Evolutionary conservation across 2,888 invertebrate species (phyloP).

Genomic region (Buathra laborator): DNA sequence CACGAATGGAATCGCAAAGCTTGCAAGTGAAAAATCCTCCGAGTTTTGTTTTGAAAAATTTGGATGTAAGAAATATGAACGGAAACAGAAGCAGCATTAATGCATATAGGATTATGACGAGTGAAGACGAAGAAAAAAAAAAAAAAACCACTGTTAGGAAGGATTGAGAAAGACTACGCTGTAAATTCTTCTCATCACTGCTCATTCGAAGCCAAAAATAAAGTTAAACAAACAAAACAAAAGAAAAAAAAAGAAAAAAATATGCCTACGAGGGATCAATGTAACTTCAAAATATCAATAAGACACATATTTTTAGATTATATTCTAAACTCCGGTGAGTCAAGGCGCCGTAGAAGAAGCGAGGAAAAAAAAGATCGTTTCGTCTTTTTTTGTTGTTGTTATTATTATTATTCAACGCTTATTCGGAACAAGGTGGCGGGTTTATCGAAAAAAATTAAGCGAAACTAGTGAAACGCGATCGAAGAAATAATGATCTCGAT

Average conservation of each 20-base stretch:
- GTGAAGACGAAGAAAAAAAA: not conserved
- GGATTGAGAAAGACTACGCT: constrained; percentile 46
- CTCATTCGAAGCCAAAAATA: constrained; percentile 79
- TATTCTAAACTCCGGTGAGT: constrained; percentile 76
- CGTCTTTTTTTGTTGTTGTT: constrained; percentile 32
- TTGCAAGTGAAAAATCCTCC: not conserved
- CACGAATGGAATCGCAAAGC: not conserved
- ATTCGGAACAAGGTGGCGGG: constrained; percentile 42
- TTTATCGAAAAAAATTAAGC: constrained; percentile 15
- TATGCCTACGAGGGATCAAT: constrained; percentile 82
- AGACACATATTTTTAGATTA: constrained; percentile 83
- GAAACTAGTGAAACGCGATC: constrained; percentile 25
- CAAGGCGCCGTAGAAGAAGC: constrained; percentile 42
- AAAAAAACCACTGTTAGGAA: constrained; percentile 27
- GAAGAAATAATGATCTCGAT: constrained; percentile 60
- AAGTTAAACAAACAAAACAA: constrained; percentile 60
- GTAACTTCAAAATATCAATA: constrained; percentile 81
- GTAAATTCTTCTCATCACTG: constrained; percentile 74
- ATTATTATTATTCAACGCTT: constrained; percentile 4
- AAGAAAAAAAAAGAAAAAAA: constrained; percentile 68
- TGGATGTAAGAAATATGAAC: not conserved
- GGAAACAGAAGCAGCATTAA: not conserved
- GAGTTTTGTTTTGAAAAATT: too few relatives aligned
- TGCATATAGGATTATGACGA: constrained; percentile 16
- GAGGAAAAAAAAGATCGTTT: constrained; percentile 23